Percentiles rank a stretch among this genome's conserved stretches.
phyloP scores from a whole-genome alignment of 2,113 vertebrate genomes.

The Zonotrichia leucophrys region DNA sequence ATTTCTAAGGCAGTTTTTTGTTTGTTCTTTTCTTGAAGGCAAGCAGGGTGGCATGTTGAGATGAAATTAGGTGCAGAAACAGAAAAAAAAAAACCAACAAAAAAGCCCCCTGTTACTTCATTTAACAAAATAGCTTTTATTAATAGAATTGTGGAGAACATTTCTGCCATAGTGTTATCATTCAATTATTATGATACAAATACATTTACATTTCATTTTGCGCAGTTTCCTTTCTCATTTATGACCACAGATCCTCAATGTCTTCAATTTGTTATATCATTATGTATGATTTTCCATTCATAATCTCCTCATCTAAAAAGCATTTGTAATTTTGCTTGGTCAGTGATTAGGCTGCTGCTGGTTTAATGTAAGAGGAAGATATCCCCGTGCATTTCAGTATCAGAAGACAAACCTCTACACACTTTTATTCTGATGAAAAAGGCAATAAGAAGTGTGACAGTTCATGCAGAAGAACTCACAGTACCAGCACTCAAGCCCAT shows the following conservation, averaged over 20 bases:
- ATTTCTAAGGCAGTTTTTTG: not conserved
- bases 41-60: not conserved
- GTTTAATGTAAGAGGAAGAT: not conserved
- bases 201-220: not conserved
- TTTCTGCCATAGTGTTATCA: not conserved
- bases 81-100: not conserved
- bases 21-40: not conserved
- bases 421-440: not conserved
- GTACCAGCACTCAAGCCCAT: fast-evolving
- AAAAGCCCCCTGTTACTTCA: not conserved
- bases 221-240: not conserved
- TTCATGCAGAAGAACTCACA: not conserved
- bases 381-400: not conserved
- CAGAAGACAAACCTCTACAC: not conserved
- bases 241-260: not conserved
- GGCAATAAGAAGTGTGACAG: not conserved
- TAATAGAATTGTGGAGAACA: not conserved
- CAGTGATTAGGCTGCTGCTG: not conserved
- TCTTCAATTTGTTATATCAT: not conserved
- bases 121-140: not conserved
- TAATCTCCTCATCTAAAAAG: not conserved
- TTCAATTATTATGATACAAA: not conserved
- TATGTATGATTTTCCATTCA: not conserved
- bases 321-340: not conserved
- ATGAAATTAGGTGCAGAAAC: not conserved